Evolutionary conservation across 2,113 vertebrate genomes (phyloP).

Genomic region (Mystacornis crossleyi): DNA sequence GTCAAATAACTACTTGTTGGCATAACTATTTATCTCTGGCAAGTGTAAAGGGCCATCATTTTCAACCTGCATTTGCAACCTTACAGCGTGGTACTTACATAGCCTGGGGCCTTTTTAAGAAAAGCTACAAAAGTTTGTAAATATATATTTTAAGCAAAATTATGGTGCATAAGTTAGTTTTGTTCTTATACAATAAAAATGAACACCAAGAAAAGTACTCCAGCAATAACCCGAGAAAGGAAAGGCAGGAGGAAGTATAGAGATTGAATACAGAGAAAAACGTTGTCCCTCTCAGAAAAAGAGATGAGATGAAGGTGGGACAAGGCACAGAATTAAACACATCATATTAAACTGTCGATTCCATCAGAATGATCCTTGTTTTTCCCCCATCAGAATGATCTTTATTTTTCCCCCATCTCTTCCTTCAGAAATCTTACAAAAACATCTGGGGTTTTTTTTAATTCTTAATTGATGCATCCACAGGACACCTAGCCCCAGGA

Average conservation of each 20-base stretch:
- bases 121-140: not conserved
- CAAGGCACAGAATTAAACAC: not conserved
- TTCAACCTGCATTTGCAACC: too few relatives aligned
- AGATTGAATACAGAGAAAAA: not conserved
- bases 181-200: not conserved
- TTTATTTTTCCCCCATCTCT: accelerated
- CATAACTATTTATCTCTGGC: not conserved
- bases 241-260: accelerated
- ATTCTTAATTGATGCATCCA: not conserved
- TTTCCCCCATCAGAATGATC: not conserved
- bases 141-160: not conserved
- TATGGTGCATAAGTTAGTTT: not conserved
- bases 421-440: not conserved
- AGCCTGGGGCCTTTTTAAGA: not conserved
- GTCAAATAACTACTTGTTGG: not conserved
- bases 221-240: not conserved
- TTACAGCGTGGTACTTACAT: not conserved
- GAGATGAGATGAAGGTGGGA: not conserved
- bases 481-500: not conserved
- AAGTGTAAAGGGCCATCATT: not conserved
- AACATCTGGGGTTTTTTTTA: accelerated
- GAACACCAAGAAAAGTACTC: not conserved
- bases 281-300: not conserved
- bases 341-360: not conserved
- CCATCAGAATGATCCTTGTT: not conserved